These are phyloP conservation scores for Malurus elegans DNA, from an alignment of 2,113 vertebrate genomes.

Conservation along the genomic window DNA sequence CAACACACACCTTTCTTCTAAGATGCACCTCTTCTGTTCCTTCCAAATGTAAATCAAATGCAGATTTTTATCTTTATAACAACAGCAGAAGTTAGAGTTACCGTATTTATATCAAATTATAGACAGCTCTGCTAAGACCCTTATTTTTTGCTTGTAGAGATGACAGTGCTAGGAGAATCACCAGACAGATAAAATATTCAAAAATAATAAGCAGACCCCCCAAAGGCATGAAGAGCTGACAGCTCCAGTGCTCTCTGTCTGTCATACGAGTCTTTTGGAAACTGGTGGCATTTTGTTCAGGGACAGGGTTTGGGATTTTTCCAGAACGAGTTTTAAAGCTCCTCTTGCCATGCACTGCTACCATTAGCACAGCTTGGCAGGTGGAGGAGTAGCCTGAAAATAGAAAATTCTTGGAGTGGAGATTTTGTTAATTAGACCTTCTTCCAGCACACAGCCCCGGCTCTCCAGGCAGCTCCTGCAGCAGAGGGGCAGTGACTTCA, in stretches of 20 bases:
- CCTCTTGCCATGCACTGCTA: not conserved
- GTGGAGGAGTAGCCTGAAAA: slow-evolving; percentile 22
- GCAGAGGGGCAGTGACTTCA: not conserved
- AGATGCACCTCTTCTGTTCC: not conserved
- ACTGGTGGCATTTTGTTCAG: not conserved
- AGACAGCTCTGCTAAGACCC: not conserved
- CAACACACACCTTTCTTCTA: not conserved
- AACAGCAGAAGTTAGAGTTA: not conserved
- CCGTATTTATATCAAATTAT: not conserved
- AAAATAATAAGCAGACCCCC: slow-evolving; percentile 27
- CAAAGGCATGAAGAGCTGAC: not conserved
- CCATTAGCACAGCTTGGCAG: slow-evolving; percentile 41
- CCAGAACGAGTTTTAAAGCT: slow-evolving; percentile 23
- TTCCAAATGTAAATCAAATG: not conserved
- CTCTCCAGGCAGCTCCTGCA: not conserved
- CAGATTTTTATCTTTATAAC: not conserved
- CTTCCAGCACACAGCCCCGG: not conserved
- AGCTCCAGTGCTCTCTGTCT: slow-evolving; percentile 18
- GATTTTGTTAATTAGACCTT: slow-evolving; percentile 16
- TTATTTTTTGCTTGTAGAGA: not conserved
- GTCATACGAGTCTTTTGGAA: not conserved
- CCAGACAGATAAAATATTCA: not conserved
- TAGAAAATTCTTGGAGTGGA: not conserved
- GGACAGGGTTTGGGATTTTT: not conserved
- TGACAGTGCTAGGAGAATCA: not conserved